Base-by-base conservation (phyloP, 2,797 vertebrate species). In the Pogonophryne albipinna region DNA sequence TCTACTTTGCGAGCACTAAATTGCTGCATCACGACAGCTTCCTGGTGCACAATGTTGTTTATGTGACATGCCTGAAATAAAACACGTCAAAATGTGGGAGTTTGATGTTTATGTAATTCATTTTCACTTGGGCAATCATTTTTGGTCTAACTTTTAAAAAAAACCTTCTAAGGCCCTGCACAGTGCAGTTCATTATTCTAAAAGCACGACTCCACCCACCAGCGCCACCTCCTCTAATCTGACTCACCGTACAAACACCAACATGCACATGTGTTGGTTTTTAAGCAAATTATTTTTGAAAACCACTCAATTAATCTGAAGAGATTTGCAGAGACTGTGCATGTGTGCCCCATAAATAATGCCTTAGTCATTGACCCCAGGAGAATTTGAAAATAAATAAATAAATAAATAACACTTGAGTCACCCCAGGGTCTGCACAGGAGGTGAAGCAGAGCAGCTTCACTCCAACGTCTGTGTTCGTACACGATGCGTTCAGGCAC, bases 141-240 rank as follows among this genome's bases (percentile, higher is more conserved):
- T 27, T 72, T 67, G 47, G 66, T 63, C 42, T 16, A 82, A 81
- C 27, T 73, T 38, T 42, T 80, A n/a, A 20, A 8, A 77, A 84
- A 85, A 66, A 46, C 69, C 58, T 68, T 6, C n/a, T 72, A 51
- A 74, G 76, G 74, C 56, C 47, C 27, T 0, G 61, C 59, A 68
- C 68, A 63, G 63, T 19, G 71, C 19, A 55, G 57, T 68, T 91
- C 65, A 90, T 90, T 78, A 89, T 86, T 88, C 83, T 89, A 76
- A 91, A 89, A 90, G 83, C 87, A 85, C 47, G 67, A 82, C 66
- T 87, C 85, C 34, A 38, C 34, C 34, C 85, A 77, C 71, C 80
- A 86, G 89, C 60, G n/a, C 84, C 89, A 78, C 89, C 89, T 88
- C 85, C 84, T 86, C 84, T 82, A 49, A 84, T 78, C 80, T 91